These are phyloP conservation scores for Turritopsis dohrnii DNA, from an alignment of 30 jellyfish, hydroid and myxozoan species.

Conservation along the genomic window DNA sequence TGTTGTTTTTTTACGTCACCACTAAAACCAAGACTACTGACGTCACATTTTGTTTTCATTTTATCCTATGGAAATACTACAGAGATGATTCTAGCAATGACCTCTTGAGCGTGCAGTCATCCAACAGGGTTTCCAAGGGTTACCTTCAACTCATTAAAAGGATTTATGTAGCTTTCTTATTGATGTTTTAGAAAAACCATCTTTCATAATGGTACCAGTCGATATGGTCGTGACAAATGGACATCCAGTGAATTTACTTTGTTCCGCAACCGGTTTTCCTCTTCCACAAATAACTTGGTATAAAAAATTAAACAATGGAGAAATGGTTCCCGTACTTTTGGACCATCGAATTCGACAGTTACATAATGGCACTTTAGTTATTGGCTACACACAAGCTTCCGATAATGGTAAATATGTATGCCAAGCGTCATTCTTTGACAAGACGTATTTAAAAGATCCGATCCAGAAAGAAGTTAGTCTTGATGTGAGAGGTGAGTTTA, in stretches of 20 bases:
- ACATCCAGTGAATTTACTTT: slow-evolving; percentile 31
- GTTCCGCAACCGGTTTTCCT: slow-evolving; percentile 85
- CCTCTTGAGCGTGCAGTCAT: too few relatives aligned
- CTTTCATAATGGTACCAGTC: slow-evolving; percentile 32
- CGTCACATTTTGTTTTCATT: too few relatives aligned
- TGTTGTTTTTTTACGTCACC: background rate
- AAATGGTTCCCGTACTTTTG: slow-evolving; percentile 20
- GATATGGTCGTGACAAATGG: slow-evolving; percentile 60
- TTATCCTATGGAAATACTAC: too few relatives aligned
- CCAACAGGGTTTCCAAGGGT: too few relatives aligned
- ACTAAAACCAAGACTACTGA: background rate
- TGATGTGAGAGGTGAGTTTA: slow-evolving; percentile 61
- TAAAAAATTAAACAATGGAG: slow-evolving; percentile 19
- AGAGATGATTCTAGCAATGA: too few relatives aligned
- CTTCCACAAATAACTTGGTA: slow-evolving; percentile 88
- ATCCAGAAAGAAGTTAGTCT: slow-evolving; percentile 35
- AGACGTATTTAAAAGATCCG: slow-evolving; percentile 48
- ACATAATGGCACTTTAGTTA: slow-evolving; percentile 59
- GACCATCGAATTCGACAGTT: slow-evolving; percentile 46
- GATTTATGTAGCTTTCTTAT: too few relatives aligned
- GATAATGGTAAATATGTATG: slow-evolving; percentile 79
- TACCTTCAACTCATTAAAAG: too few relatives aligned
- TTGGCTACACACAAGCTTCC: slow-evolving; percentile 39
- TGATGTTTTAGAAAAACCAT: slow-evolving; percentile 33
- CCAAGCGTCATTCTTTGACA: slow-evolving; percentile 54